Percentiles rank a stretch among this genome's conserved stretches.
These are phyloP conservation scores for Montipora cactus DNA, from an alignment of 64 coral and sea anemone genomes.

Conservation along the genomic window DNA sequence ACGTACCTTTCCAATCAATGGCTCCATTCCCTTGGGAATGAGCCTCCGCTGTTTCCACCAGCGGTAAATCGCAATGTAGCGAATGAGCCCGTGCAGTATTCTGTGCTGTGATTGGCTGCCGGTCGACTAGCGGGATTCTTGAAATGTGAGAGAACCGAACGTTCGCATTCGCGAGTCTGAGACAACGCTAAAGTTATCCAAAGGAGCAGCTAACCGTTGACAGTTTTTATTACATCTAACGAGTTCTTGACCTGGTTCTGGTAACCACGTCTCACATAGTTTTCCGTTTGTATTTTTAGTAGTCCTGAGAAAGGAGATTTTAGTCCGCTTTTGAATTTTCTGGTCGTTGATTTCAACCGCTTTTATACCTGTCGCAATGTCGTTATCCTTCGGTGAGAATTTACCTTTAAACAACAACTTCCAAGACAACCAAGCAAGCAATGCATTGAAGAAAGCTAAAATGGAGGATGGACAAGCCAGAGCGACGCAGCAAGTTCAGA, in stretches of 20 bases:
- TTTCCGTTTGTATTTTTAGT: not conserved
- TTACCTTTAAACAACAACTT: constrained; percentile 82
- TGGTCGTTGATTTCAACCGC: constrained; percentile 32
- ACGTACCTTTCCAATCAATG: not conserved
- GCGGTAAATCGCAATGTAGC: constrained; percentile 35
- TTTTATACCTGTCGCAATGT: constrained; percentile 58
- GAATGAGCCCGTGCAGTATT: constrained; percentile 45
- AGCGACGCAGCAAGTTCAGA: constrained; percentile 71
- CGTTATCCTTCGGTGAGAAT: constrained; percentile 85
- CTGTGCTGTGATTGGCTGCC: constrained; percentile 88
- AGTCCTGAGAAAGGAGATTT: not conserved
- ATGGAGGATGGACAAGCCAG: constrained; percentile 86
- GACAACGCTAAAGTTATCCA: not conserved
- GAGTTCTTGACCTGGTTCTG: not conserved
- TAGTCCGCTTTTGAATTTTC: constrained; percentile 33
- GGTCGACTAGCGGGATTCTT: constrained; percentile 88
- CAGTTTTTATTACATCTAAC: constrained; percentile 17
- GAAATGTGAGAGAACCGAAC: constrained; percentile 79
- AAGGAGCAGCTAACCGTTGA: not conserved
- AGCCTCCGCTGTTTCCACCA: not conserved
- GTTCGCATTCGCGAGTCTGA: constrained; percentile 75
- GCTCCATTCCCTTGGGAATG: not conserved
- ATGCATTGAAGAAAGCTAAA: constrained; percentile 85
- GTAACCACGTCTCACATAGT: not conserved
- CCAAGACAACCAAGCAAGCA: constrained; percentile 77